A percentile compares a stretch with the other conserved stretches of the same genome.
Conservation (phyloP, 2,888 invertebrate genomes). For the Argyresthia goedartella region DNA sequence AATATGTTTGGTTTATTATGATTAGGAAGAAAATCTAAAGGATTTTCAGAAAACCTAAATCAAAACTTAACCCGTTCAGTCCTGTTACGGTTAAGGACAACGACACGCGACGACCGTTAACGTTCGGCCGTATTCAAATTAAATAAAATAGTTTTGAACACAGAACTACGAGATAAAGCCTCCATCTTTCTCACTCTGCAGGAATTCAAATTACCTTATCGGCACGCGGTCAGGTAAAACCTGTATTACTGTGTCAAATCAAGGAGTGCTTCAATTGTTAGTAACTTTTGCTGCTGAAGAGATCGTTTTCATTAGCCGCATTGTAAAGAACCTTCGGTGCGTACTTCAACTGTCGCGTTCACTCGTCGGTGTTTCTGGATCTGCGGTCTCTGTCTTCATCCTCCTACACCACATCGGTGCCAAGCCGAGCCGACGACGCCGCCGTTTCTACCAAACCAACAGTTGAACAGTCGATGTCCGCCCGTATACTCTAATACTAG, state of each 20-base stretch:
- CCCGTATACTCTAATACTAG: conserved; percentile 33
- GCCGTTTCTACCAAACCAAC: conserved; percentile 40
- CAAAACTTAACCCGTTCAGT: too few species aligned
- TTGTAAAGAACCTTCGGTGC: conserved; percentile 49
- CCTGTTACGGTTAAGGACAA: too few species aligned
- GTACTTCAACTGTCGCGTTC: conserved; percentile 34
- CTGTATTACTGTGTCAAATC: conserved; percentile 47
- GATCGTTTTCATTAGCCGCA: conserved; percentile 47
- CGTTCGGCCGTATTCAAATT: conserved; percentile 49
- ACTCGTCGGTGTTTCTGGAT: conserved; percentile 26
- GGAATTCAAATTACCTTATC: conserved; percentile 66
- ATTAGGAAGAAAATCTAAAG: too few species aligned
- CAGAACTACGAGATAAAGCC: conserved; percentile 29
- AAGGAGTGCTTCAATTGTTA: conserved; percentile 21
- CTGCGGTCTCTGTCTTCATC: conserved; percentile 32
- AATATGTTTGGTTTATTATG: too few species aligned
- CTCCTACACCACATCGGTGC: conserved; percentile 49
- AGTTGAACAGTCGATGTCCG: conserved; percentile 51
- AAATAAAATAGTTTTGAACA: conserved; percentile 23
- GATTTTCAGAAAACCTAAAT: too few species aligned
- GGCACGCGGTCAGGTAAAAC: conserved; percentile 62
- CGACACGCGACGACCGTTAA: conserved; percentile 35
- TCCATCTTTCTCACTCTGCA: conserved; percentile 61
- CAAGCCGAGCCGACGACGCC: too few species aligned
- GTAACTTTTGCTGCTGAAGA: conserved; percentile 31